phyloP scores from a whole-genome alignment of 1,140 invertebrate species.

The Bombus sylvicola region DNA sequence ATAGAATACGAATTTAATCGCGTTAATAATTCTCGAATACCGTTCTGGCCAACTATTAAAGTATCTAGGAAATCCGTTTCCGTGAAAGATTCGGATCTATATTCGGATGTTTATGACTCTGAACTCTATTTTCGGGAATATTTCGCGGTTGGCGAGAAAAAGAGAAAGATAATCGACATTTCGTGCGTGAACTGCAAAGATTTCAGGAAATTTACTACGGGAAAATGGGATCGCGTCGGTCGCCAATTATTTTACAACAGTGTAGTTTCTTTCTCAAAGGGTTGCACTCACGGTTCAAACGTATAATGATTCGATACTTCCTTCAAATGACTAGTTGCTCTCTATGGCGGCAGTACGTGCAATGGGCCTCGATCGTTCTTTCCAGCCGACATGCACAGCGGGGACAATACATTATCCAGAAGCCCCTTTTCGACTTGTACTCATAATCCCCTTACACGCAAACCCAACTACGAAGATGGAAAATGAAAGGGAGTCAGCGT shows the following conservation, averaged over 20 bases:
- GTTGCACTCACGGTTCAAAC: background rate
- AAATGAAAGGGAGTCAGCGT: constrained; percentile 46
- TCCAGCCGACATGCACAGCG: constrained; percentile 38
- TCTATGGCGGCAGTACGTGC: background rate
- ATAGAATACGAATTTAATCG: no score
- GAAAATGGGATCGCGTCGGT: background rate
- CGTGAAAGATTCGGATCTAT: no score
- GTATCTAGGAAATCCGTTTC: no score
- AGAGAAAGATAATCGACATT: background rate
- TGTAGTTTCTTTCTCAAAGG: constrained; percentile 8
- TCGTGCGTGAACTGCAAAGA: background rate
- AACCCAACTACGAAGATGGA: constrained; percentile 40
- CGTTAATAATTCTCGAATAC: background rate
- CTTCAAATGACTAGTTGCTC: constrained; percentile 15
- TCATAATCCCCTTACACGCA: constrained; percentile 55
- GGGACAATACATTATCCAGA: constrained; percentile 47
- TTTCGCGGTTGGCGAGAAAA: background rate
- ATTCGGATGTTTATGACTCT: background rate
- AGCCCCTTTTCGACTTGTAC: constrained; percentile 59
- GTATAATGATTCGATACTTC: constrained; percentile 18
- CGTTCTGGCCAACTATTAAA: no score
- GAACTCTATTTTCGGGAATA: background rate
- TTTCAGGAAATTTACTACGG: background rate
- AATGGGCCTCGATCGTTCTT: constrained; percentile 49
- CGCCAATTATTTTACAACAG: background rate